Evolutionary conservation across 2,797 vertebrate genomes (phyloP).

Genomic region (Dendrocincla tyrannina): DNA sequence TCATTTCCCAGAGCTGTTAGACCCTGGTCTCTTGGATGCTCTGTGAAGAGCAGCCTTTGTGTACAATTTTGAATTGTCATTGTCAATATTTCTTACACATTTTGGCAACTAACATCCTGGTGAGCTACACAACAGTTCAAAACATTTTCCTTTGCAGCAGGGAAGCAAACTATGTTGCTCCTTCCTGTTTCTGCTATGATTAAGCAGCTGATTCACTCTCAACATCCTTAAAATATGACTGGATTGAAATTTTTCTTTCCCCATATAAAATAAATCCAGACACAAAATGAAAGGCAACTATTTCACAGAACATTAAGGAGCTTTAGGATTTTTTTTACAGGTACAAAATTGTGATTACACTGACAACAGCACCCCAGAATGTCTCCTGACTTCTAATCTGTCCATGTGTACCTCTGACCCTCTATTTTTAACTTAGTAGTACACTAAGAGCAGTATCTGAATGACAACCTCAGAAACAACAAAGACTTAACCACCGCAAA

Average conservation of each 20-base stretch:
- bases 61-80: not conserved
- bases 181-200: not conserved
- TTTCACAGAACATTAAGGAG: not conserved
- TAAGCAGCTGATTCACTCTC: conserved; percentile 6
- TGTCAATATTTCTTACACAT: not conserved
- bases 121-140: not conserved
- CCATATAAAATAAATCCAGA: not conserved
- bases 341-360: not conserved
- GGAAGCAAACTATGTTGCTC: not conserved
- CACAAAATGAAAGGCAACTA: not conserved
- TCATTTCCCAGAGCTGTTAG: not conserved
- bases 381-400: not conserved
- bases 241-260: not conserved
- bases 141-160: not conserved
- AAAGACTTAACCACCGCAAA: not conserved
- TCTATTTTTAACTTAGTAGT: not conserved
- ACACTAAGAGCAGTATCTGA: not conserved
- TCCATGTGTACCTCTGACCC: not conserved
- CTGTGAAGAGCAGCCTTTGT: not conserved
- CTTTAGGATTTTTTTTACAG: not conserved
- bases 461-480: not conserved
- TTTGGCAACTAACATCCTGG: not conserved
- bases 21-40: accelerated
- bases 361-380: not conserved
- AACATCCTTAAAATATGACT: not conserved